Base-by-base conservation (phyloP, 2,113 vertebrate genomes). In the Halichoerus grypus region DNA sequence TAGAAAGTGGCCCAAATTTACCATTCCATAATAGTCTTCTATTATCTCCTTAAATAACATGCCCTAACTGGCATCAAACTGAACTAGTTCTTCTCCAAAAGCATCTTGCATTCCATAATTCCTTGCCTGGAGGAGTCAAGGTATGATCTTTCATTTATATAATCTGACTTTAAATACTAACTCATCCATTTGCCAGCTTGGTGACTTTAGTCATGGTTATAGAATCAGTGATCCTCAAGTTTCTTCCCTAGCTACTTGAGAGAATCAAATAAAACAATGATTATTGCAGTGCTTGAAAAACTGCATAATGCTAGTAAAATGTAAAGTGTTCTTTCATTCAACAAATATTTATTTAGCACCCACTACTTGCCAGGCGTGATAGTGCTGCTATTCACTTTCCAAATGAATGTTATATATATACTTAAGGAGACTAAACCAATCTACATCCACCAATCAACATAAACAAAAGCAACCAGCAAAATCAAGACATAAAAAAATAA, bases 341-440 rank as follows among this genome's bases (percentile, higher is more conserved):
- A 55, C 53, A 97, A 95, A 94, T 95, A 96, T 63, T 96, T 77
- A 93, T 86, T 96, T 95, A 96, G 85, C 91, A 96, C 36, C 65
- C 69, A 93, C 84, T 84, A 93, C 80, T 90, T 97, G 65, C 65
- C 88, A 95, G 59, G 65, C 59, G 90, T 92, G 55, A 96, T 87
- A 97, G 49, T 96, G 16, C 89, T 93, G 72, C 24, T 93, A 36
- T 88, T 95, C 55, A 91, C 74, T 93, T 96, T 91, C 31, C 82
- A 97, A 96, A 79, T 94, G 39, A 96, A 76, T 19, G 3, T 36
- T 82, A 72, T 19, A 84, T 10, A 82, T 80, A 57, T 74, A 42
- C 36, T 76, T 87, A 59, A 65, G 59, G 65, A 94, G 33, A 94
- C 21, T 85, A 55, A 96, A 85, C 26, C 65, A 61, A 55, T 91